Base-by-base conservation (phyloP, 2,888 invertebrate genomes). In the Chrysodeixis includens region DNA sequence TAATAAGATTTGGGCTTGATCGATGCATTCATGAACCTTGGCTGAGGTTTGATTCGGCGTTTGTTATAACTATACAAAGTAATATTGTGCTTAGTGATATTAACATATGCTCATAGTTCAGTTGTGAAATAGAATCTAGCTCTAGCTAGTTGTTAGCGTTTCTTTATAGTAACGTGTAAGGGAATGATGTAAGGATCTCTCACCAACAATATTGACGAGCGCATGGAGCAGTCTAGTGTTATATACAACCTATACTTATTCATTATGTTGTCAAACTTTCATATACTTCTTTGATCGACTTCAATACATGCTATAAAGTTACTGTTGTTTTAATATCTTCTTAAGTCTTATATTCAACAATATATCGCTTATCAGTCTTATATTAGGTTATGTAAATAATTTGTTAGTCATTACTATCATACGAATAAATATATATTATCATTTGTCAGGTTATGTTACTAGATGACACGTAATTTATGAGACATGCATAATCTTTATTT, bases 91-190 rank as follows among this genome's bases (percentile, higher is more conserved):
- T 93, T 93, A 94, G 93, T 93, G 92, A 93, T 93, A 92, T 88
- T 87, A 86, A 90, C 85, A 82, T 90, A 92, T 90, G 94, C 94
- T 94, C 93, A 94, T 94, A 93, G 93, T 81, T 91, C 91, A 90
- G 92, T 93, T 91, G 93, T 93, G 93, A 92, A 90, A 90, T 94
- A 94, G 91, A 89, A 85, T 87, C 91, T 93, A 93, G 92, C 89
- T 76, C 83, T 93, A 94, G 92, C 93, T 93, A 92, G 93, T 84
- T 87, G 85, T 88, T 93, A 92, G 92, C 83, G 82, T 88, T 89
- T 87, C 86, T 86, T 85, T 84, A 76, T 86, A 62, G 72, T 73
- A 80, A 80, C 71, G 71, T 64, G 69, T 75, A 81, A 85, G 85
- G 84, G 84, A 84, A 82, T 80, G 86, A 60, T 74, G 63, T 73